Conservation (phyloP, 1,140 invertebrate species). For the Phocides pigmalion region DNA sequence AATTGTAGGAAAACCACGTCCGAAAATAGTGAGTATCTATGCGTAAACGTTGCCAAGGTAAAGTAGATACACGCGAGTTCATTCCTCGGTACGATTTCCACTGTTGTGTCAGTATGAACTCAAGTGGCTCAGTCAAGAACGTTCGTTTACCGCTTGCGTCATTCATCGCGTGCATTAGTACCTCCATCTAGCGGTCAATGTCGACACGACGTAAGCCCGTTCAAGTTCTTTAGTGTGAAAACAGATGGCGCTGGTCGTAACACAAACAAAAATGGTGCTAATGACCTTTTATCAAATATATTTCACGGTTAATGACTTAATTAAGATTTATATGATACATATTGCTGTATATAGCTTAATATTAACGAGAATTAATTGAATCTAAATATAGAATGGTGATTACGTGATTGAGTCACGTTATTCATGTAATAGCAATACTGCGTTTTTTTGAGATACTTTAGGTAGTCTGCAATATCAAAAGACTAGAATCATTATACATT, state of each 20-base stretch:
- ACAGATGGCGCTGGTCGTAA: slow-evolving; percentile 50
- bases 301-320: slow-evolving; percentile 13
- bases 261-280: slow-evolving; percentile 4
- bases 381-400: background rate
- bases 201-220: slow-evolving; percentile 59
- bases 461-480: no score
- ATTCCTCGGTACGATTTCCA: slow-evolving; percentile 57
- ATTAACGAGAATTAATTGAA: background rate
- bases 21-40: slow-evolving; percentile 34
- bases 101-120: slow-evolving; percentile 72
- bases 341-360: background rate
- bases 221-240: slow-evolving; percentile 45
- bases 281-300: slow-evolving; percentile 14
- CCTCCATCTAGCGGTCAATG: slow-evolving; percentile 81
- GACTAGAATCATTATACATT: no score
- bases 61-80: slow-evolving; percentile 52
- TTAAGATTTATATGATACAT: background rate
- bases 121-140: slow-evolving; percentile 76
- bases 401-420: no score
- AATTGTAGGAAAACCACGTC: background rate
- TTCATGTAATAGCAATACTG: no score
- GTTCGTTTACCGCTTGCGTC: slow-evolving; percentile 78
- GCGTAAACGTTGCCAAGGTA: slow-evolving; percentile 42
- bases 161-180: slow-evolving; percentile 62
- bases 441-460: no score